phyloP scores from a whole-genome alignment of 2,113 vertebrate species.

The Arvicanthis niloticus region DNA sequence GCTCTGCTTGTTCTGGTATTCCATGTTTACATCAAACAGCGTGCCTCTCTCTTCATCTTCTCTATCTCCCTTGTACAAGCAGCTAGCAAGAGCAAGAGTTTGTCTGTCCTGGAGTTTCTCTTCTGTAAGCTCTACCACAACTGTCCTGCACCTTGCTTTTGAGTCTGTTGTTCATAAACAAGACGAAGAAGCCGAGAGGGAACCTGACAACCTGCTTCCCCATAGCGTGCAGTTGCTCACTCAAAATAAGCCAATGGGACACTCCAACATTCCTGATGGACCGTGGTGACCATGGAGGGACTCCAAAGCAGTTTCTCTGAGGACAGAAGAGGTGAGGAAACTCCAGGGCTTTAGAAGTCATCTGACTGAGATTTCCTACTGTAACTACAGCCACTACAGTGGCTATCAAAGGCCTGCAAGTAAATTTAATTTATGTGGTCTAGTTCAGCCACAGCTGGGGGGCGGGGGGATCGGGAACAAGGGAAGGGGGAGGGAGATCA shows the following conservation, averaged over 20 bases:
- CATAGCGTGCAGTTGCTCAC: too few species aligned
- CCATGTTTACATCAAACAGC: background rate
- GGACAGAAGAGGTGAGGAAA: background rate
- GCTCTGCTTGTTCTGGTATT: background rate
- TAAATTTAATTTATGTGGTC: background rate
- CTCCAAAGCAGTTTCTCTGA: background rate
- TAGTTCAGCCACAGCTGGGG: background rate
- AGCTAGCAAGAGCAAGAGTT: background rate
- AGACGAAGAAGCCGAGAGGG: background rate
- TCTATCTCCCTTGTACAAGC: background rate
- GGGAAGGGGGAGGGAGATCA: background rate
- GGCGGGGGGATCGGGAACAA: accelerated
- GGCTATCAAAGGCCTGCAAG: background rate
- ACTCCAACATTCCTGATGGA: background rate
- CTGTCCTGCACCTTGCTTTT: background rate
- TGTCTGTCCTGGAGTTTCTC: background rate
- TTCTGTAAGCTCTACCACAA: background rate
- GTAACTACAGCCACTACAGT: background rate
- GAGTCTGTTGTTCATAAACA: background rate
- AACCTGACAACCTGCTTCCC: background rate
- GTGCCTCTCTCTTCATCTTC: background rate
- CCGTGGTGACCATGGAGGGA: background rate
- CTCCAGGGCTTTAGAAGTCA: background rate
- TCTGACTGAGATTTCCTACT: background rate
- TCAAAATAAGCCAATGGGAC: background rate